A percentile compares a stretch with the other conserved stretches of the same genome.
Conservation (phyloP, 2,113 vertebrate genomes). For the Hucho hucho region DNA sequence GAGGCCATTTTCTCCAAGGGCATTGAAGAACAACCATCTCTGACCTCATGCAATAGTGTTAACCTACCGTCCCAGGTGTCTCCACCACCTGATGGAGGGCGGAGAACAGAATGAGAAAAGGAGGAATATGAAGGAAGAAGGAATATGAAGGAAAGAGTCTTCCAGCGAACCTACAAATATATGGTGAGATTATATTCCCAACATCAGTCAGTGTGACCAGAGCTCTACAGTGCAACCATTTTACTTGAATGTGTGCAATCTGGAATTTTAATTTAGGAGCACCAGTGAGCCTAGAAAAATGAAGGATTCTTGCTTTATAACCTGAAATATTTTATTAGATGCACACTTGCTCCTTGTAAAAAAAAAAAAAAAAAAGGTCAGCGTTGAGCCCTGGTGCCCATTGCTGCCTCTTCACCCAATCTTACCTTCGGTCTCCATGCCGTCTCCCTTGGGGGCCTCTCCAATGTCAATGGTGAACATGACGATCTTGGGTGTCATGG, state of each 20-base stretch:
- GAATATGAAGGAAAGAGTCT: background rate
- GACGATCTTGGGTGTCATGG: conserved; percentile 99
- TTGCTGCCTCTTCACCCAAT: background rate
- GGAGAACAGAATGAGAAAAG: conserved; percentile 28
- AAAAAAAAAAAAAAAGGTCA: too few species aligned
- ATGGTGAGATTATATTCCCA: background rate
- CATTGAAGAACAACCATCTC: conserved; percentile 14
- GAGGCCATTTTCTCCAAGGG: background rate
- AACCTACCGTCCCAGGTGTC: conserved; percentile 91
- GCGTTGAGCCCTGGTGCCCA: background rate
- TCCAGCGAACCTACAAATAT: background rate
- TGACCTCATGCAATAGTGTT: conserved; percentile 58
- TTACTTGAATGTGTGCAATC: too few species aligned
- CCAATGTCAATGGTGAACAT: conserved; percentile 99
- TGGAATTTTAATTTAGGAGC: too few species aligned
- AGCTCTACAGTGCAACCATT: too few species aligned
- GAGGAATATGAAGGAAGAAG: background rate
- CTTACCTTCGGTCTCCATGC: conserved; percentile 98
- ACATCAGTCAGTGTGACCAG: background rate
- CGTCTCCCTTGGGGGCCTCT: conserved; percentile 93
- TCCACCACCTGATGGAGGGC: conserved; percentile 77
- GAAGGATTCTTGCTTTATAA: too few species aligned
- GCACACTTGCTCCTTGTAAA: too few species aligned
- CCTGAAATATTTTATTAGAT: too few species aligned
- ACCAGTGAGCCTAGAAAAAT: too few species aligned